These are phyloP conservation scores for Philopedon plagiatum DNA, from an alignment of 2,888 invertebrate species.

Conservation along the genomic window DNA sequence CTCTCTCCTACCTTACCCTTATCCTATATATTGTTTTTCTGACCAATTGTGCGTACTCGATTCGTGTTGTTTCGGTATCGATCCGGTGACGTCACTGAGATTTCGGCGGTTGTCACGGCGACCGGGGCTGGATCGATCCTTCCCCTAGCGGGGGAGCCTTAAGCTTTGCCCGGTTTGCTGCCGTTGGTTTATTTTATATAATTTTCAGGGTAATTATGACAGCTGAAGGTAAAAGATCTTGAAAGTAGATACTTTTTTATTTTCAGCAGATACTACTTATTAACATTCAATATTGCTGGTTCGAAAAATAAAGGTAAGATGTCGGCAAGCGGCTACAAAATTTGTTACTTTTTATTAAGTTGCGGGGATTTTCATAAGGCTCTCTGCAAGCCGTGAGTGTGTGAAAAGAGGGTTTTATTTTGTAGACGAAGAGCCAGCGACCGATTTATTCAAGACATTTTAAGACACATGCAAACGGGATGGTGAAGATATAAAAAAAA, in stretches of 20 bases:
- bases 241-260: too few species aligned
- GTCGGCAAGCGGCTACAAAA: not conserved
- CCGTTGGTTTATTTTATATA: not conserved
- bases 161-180: constrained; percentile 2
- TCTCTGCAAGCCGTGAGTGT: too few species aligned
- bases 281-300: too few species aligned
- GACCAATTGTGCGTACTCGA: constrained; percentile 46
- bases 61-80: constrained; percentile 44
- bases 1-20: constrained; percentile 1
- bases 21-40: constrained; percentile 39
- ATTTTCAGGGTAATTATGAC: not conserved
- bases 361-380: too few species aligned
- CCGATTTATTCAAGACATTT: too few species aligned
- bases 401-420: too few species aligned
- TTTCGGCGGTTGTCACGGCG: constrained; percentile 44
- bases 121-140: constrained; percentile 42
- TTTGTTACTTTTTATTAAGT: not conserved
- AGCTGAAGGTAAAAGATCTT: not conserved
- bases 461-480: too few species aligned
- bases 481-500: too few species aligned
- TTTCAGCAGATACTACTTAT: too few species aligned
- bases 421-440: too few species aligned
- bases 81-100: constrained; percentile 44
- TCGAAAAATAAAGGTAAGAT: too few species aligned
- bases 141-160: constrained; percentile 16